Conservation (phyloP, 1,140 invertebrate species). For the Megalonaias nervosa region DNA sequence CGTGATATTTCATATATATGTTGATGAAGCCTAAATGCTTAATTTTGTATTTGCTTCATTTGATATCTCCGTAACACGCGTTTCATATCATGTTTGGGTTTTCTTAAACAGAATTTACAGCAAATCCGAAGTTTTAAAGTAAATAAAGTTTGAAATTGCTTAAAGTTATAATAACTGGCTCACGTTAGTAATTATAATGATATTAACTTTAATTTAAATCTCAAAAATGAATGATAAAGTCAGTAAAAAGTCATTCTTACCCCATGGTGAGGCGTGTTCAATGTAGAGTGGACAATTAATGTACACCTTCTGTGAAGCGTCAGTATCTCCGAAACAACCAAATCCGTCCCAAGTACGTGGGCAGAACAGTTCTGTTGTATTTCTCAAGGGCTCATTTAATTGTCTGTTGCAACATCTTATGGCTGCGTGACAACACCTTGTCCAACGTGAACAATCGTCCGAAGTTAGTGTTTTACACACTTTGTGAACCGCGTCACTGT, state of each 20-base stretch:
- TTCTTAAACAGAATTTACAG: no score
- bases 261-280: constrained; percentile 29
- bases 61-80: no score
- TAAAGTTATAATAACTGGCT: no score
- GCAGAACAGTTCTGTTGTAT: constrained; percentile 28
- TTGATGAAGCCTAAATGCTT: no score
- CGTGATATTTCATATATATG: no score
- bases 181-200: no score
- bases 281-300: constrained; percentile 46
- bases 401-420: constrained; percentile 41
- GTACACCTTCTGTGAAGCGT: constrained; percentile 19
- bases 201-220: no score
- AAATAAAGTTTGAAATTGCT: no score
- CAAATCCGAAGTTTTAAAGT: no score
- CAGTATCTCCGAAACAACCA: constrained; percentile 45
- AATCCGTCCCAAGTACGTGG: constrained; percentile 56
- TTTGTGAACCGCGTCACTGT: constrained; percentile 3
- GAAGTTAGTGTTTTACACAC: constrained; percentile 34
- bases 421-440: constrained; percentile 41
- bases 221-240: no score
- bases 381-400: constrained; percentile 1
- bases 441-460: constrained; percentile 40
- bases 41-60: no score
- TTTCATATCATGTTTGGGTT: no score
- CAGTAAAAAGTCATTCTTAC: constrained; percentile 12